These are phyloP conservation scores for Mycalesis mineus DNA, from an alignment of 2,888 invertebrate species.

Conservation along the genomic window DNA sequence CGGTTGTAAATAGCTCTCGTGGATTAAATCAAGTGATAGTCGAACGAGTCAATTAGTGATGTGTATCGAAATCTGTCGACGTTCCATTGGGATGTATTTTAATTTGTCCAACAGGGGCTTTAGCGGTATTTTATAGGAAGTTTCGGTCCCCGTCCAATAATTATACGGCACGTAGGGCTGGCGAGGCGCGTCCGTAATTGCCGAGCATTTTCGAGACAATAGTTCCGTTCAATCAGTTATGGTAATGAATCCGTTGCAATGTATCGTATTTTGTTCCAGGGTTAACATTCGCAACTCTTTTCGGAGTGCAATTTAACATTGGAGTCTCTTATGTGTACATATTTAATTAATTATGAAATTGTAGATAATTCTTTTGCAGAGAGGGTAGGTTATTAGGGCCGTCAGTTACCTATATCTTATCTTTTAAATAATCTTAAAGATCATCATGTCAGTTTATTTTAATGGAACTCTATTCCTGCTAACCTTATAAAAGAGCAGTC, in stretches of 20 bases:
- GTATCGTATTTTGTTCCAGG: slow-evolving; percentile 27
- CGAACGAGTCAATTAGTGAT: slow-evolving; percentile 56
- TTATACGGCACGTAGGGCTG: slow-evolving; percentile 38
- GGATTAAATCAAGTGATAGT: slow-evolving; percentile 36
- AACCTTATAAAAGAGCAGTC: no score
- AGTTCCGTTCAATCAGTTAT: slow-evolving; percentile 64
- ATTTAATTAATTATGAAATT: background rate
- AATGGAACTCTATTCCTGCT: no score
- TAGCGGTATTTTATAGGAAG: slow-evolving; percentile 44
- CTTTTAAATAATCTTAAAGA: background rate
- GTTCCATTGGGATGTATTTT: slow-evolving; percentile 44
- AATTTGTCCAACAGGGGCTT: slow-evolving; percentile 40
- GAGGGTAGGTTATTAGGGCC: background rate
- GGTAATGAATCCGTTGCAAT: slow-evolving; percentile 61
- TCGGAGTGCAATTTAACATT: background rate
- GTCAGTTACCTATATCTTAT: background rate
- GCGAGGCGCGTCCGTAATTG: slow-evolving; percentile 39
- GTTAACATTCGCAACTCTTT: slow-evolving; percentile 2
- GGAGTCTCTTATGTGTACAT: background rate
- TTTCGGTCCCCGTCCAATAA: slow-evolving; percentile 51
- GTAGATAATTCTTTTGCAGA: background rate
- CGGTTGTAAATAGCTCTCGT: slow-evolving; percentile 20
- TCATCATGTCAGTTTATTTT: no score
- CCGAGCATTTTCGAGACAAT: slow-evolving; percentile 45
- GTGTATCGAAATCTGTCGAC: slow-evolving; percentile 53